A percentile compares a stretch with the other conserved stretches of the same genome.
Evolutionary conservation across 2,113 vertebrate species (phyloP).

Genomic region (Pseudorhombus dupliciocellatus): DNA sequence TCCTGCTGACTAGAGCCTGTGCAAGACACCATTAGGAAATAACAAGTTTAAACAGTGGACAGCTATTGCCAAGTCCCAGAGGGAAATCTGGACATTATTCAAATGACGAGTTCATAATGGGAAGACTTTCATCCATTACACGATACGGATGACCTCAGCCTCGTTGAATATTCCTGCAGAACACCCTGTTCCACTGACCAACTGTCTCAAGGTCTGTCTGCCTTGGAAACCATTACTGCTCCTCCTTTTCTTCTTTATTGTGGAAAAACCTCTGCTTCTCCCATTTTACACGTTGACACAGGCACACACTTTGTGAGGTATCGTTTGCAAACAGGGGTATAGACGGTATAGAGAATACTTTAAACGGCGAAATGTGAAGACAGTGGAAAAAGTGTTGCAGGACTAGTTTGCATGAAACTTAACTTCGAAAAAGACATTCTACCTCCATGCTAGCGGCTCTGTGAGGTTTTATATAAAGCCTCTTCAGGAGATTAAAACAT

Average conservation of each 20-base stretch:
- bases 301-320: constrained; percentile 40
- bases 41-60: constrained; percentile 32
- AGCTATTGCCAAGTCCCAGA: constrained; percentile 27
- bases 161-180: constrained; percentile 36
- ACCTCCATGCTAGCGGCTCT: too few relatives aligned
- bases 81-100: constrained; percentile 55
- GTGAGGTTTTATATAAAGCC: background rate
- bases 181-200: constrained; percentile 22
- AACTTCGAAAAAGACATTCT: background rate
- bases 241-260: constrained; percentile 35
- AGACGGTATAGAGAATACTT: constrained; percentile 70
- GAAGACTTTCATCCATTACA: constrained; percentile 39
- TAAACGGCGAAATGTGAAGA: constrained; percentile 69
- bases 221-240: constrained; percentile 12
- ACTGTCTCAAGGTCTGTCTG: constrained; percentile 16
- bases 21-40: constrained; percentile 33
- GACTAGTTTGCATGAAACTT: background rate
- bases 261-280: constrained; percentile 51
- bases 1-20: constrained; percentile 11
- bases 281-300: constrained; percentile 45
- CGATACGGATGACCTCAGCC: constrained; percentile 46
- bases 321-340: constrained; percentile 25
- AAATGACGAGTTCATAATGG: constrained; percentile 45
- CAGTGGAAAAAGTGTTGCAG: background rate
- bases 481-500: background rate